Base-by-base conservation (phyloP, 2,797 vertebrate genomes). In the Ctenosaura bakeri region DNA sequence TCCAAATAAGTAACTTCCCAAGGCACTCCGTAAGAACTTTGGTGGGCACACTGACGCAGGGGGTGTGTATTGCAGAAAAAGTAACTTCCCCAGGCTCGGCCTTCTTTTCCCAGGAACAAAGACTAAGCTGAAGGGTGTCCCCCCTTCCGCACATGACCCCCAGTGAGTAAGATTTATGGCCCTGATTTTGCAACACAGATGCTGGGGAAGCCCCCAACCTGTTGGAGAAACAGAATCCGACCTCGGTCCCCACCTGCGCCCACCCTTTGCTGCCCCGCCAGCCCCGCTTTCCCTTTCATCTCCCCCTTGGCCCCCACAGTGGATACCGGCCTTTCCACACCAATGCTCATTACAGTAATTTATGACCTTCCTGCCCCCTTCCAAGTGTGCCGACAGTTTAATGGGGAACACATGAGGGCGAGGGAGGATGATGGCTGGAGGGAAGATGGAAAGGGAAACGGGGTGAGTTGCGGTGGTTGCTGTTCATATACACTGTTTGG, bases 351-450 rank as follows among this genome's bases (percentile, higher is more conserved):
- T 77, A 50, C 64, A 87, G 82, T 91, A 78, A 91, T 95, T 95
- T 92, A 91, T 71, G 62, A 91, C 94, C 90, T 87, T 87, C 90
- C 90, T 18, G 16, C 6, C n/a, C 66, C 46, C 35, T 94, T 93
- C 89, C 84, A 92, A 85, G 86, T 1, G 1, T 24, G 88, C 74
- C 66, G 0, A 5, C 56, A 9, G 16, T 7, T 84, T 96, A 95
- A 96, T 96, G 89, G 93, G 94, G 94, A 96, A 95, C 95, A 95
- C 92, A 93, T 96, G 95, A 42, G 62, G 93, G 32, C 3, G 62
- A 3, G 22, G 18, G 32, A 76, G 42, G 29, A 74, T 46, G 29
- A 6, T 20, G n/a, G 14, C 24, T 38, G 4, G 24, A 24, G 35
- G 4, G 38, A 26, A 24, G 6, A 10, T 16, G 50, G 4, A 26